Conservation (phyloP, 92 coral and sea anemone species). For the Bergia sp. region DNA sequence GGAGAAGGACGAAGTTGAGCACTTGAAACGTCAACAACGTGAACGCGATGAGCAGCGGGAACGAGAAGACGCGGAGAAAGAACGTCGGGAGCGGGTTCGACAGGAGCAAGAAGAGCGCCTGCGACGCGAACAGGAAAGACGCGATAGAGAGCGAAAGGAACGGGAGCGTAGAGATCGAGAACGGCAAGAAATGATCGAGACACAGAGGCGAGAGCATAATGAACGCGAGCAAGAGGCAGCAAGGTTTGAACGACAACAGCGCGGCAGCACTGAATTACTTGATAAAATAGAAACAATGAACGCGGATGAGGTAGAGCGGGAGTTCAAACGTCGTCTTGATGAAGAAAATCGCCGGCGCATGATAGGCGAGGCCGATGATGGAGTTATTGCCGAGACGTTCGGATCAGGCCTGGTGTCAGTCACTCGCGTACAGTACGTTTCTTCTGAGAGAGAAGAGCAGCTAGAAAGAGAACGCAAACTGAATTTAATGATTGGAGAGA, state of each 20-base stretch:
- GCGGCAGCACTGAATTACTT: slow-evolving; percentile 71
- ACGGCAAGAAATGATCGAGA: slow-evolving; percentile 62
- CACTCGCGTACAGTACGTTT: slow-evolving; percentile 84
- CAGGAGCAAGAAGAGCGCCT: slow-evolving; percentile 61
- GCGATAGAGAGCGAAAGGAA: slow-evolving; percentile 55
- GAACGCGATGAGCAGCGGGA: slow-evolving; percentile 71
- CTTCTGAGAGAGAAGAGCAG: slow-evolving; percentile 79
- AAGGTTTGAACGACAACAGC: slow-evolving; percentile 42
- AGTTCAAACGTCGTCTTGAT: slow-evolving; percentile 87
- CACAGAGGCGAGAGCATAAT: slow-evolving; percentile 56
- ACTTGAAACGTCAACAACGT: slow-evolving; percentile 54
- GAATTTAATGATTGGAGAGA: slow-evolving; percentile 62
- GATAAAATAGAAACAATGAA: slow-evolving; percentile 78
- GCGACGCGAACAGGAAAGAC: slow-evolving; percentile 59
- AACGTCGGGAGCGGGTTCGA: slow-evolving; percentile 63
- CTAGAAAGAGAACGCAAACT: slow-evolving; percentile 69
- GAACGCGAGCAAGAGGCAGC: slow-evolving; percentile 64
- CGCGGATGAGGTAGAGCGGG: slow-evolving; percentile 88
- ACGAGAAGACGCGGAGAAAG: slow-evolving; percentile 58
- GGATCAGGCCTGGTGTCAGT: slow-evolving; percentile 85
- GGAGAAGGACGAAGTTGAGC: slow-evolving; percentile 46
- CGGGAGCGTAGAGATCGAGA: slow-evolving; percentile 62
- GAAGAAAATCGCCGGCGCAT: slow-evolving; percentile 66
- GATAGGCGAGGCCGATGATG: slow-evolving; percentile 45
- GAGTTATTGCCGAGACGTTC: slow-evolving; percentile 40